Percentiles rank a stretch among this genome's conserved stretches.
These are phyloP conservation scores for Bilobella aurantiaca DNA, from an alignment of 1,140 invertebrate genomes.

Conservation along the genomic window DNA sequence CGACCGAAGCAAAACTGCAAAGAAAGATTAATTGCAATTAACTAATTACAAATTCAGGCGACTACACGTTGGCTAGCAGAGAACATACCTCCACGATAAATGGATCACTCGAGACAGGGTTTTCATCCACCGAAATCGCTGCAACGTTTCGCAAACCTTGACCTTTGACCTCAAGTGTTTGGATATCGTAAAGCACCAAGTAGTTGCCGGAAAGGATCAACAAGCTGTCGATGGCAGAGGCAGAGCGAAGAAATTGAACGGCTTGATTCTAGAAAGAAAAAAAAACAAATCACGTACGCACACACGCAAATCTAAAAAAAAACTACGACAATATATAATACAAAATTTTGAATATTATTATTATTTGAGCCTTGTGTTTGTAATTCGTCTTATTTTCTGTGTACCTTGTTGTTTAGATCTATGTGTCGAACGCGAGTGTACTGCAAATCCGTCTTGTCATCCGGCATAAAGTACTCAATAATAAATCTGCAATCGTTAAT, in stretches of 20 bases:
- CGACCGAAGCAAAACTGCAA: slow-evolving; percentile 26
- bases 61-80: too few relatives aligned
- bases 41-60: background rate
- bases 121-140: slow-evolving; percentile 31
- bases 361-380: too few relatives aligned
- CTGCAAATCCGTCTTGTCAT: slow-evolving; percentile 17
- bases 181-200: slow-evolving; percentile 28
- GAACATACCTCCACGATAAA: slow-evolving; percentile 27
- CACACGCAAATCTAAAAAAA: too few relatives aligned
- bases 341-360: too few relatives aligned
- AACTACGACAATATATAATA: too few relatives aligned
- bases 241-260: slow-evolving; percentile 22
- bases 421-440: slow-evolving; percentile 22
- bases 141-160: slow-evolving; percentile 14
- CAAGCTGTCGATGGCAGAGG: slow-evolving; percentile 31
- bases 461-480: slow-evolving; percentile 31
- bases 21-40: background rate
- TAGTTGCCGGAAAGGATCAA: slow-evolving; percentile 25
- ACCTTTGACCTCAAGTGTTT: slow-evolving; percentile 30
- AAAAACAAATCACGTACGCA: background rate
- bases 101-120: slow-evolving; percentile 26
- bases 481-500: slow-evolving; percentile 14
- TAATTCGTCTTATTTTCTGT: too few relatives aligned
- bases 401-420: slow-evolving; percentile 3
- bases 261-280: slow-evolving; percentile 21